Evolutionary conservation across 2,888 invertebrate species (phyloP).

Genomic region (Pardosa pseudoannulata): DNA sequence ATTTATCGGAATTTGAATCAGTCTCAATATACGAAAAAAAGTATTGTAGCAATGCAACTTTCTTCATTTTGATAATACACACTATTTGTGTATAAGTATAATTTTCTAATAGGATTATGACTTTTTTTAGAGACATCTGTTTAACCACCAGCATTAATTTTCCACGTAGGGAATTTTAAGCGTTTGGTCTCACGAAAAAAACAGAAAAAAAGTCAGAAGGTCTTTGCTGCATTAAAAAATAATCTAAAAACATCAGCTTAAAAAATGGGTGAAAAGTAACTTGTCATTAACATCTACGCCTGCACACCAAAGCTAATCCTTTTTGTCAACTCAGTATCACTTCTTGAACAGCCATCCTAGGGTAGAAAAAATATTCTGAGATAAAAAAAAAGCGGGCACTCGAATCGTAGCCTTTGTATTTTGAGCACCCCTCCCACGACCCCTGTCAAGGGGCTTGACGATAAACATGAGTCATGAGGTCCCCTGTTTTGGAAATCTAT

Average conservation of each 20-base stretch:
- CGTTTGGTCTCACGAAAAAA: no score
- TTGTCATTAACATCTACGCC: conserved; percentile 40
- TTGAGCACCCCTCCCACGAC: conserved; percentile 46
- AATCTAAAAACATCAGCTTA: not conserved
- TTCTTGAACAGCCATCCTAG: conserved; percentile 29
- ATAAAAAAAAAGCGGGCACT: conserved; percentile 22
- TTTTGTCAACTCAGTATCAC: conserved; percentile 62
- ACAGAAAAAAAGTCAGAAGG: not conserved
- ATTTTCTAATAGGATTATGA: no score
- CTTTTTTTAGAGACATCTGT: no score
- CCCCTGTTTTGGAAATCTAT: not conserved
- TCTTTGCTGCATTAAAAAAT: not conserved
- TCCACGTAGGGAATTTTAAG: no score
- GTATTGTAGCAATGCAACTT: no score
- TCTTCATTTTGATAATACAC: no score
- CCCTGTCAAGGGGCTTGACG: conserved; percentile 25
- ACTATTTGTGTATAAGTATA: no score
- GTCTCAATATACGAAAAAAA: no score
- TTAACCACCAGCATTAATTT: no score
- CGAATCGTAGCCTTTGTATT: conserved; percentile 52
- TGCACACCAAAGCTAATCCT: conserved; percentile 42
- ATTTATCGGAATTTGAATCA: no score
- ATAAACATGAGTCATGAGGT: conserved; percentile 59
- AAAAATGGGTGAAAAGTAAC: conserved; percentile 15
- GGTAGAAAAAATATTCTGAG: not conserved